Percentiles rank a stretch among this genome's conserved stretches.
Evolutionary conservation across 2,888 invertebrate species (phyloP).

Genomic region (Stenoptilia bipunctidactyla): DNA sequence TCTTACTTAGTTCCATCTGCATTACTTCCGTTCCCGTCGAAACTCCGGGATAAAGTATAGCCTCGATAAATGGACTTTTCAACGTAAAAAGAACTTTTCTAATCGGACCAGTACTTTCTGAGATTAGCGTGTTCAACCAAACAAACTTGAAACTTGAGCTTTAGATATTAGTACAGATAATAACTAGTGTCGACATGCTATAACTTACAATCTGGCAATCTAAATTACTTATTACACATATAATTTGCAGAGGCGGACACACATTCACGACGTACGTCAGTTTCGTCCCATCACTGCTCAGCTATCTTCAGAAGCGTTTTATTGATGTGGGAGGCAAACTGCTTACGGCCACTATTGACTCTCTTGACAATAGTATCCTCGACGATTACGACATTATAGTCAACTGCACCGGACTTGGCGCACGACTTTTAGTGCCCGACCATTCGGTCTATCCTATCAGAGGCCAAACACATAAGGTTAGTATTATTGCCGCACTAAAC

Average conservation of each 20-base stretch:
- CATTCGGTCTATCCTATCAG: slow-evolving; percentile 73
- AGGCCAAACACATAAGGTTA: slow-evolving; percentile 74
- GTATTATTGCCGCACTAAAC: too few relatives aligned
- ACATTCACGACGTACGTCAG: slow-evolving; percentile 77
- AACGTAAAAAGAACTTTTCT: too few relatives aligned
- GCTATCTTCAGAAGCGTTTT: slow-evolving; percentile 76
- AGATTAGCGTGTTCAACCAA: too few relatives aligned
- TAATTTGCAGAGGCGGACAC: slow-evolving; percentile 66
- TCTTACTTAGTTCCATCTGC: too few relatives aligned
- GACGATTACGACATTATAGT: slow-evolving; percentile 77
- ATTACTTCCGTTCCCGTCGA: too few relatives aligned
- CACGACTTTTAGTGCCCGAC: slow-evolving; percentile 75
- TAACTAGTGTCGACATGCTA: too few relatives aligned
- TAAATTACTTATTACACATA: slow-evolving; percentile 2
- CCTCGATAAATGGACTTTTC: too few relatives aligned
- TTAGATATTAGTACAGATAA: too few relatives aligned
- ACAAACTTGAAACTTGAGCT: too few relatives aligned
- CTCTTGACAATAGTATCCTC: slow-evolving; percentile 49
- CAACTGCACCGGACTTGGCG: slow-evolving; percentile 83
- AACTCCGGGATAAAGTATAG: too few relatives aligned
- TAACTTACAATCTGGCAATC: not conserved
- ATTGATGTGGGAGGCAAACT: slow-evolving; percentile 73
- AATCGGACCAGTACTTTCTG: too few relatives aligned
- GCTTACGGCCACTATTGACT: slow-evolving; percentile 23
- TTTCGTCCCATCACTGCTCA: slow-evolving; percentile 75